Base-by-base conservation (phyloP, 2,888 invertebrate species). In the Rotaria socialis region DNA sequence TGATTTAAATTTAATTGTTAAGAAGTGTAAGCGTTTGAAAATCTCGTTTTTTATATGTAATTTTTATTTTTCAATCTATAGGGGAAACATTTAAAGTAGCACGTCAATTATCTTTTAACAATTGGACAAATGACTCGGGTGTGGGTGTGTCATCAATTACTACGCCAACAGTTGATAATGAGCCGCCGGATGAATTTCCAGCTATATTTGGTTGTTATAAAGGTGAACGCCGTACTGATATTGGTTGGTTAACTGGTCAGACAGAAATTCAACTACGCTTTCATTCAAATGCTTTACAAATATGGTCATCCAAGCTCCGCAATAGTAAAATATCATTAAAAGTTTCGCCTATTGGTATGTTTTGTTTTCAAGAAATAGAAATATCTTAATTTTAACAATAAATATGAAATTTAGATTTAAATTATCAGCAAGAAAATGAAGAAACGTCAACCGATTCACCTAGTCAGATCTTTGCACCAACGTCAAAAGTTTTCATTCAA, bases 181-280 rank as follows among this genome's bases (percentile, higher is more conserved):
- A 43, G 14, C 43, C 1, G n/a, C 24, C 47, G 3, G 80, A 80
- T 24, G 80, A 43, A 24, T 80, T 80, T 80, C 80, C 80, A n/a
- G 80, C 80, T 47, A 47, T 80, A 22, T 80, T 80, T 47, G 80
- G 80, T 4, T 47, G 43, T 47, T 80, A 80, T 47, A 80, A 80
- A 47, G 80, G 80, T 3, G 47, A 47, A 80, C 24, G 47, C 47
- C 80, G 80, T n/a, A 80, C 47, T n/a, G 55, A 84, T 47, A 55
- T 56, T 55, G 84, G 84, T 27, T 84, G 84, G 84, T 56, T 84
- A 55, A 56, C 56, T 19, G 84, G 84, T 41, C 84, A 84, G 41
- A 55, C 84, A 41, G 84, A 80, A 80, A 84, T 84, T 55, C 84
- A 84, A 35, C 55, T 84, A 2, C 52, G 84, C 35, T 84, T 84